These are phyloP conservation scores for Eupithecia tripunctaria DNA, from an alignment of 2,888 invertebrate genomes.

Conservation along the genomic window DNA sequence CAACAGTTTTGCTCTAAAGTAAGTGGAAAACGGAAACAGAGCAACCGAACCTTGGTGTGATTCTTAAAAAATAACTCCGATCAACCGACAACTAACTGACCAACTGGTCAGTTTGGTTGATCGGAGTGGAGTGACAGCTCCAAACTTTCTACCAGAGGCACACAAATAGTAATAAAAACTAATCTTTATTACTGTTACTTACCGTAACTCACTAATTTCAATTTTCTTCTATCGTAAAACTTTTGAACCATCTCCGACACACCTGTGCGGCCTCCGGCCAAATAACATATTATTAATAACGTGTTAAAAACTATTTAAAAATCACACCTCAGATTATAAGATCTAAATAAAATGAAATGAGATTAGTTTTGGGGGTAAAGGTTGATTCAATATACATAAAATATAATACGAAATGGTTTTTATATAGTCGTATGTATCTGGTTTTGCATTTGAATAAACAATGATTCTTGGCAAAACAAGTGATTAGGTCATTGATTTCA, in stretches of 20 bases:
- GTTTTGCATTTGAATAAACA: slow-evolving; percentile 1
- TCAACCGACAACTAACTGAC: too few species aligned
- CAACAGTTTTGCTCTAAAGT: too few species aligned
- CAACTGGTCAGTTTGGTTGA: background rate
- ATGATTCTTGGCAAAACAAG: background rate
- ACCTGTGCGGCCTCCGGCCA: slow-evolving; percentile 43
- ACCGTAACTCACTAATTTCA: slow-evolving; percentile 48
- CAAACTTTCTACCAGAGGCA: slow-evolving; percentile 31
- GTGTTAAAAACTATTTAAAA: slow-evolving; percentile 42
- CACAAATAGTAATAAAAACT: slow-evolving; percentile 42
- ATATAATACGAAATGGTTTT: slow-evolving; percentile 13
- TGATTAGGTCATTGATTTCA: background rate
- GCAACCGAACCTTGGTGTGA: too few species aligned
- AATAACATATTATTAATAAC: slow-evolving; percentile 40
- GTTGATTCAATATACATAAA: slow-evolving; percentile 29
- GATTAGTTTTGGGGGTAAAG: slow-evolving; percentile 32
- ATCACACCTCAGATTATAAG: slow-evolving; percentile 39
- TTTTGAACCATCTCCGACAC: slow-evolving; percentile 37
- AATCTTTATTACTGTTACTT: slow-evolving; percentile 43
- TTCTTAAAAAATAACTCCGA: too few species aligned
- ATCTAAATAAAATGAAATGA: slow-evolving; percentile 19
- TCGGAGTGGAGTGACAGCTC: slow-evolving; percentile 1
- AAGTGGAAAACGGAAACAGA: too few species aligned
- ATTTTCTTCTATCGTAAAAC: slow-evolving; percentile 45
- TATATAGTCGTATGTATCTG: background rate